Evolutionary conservation across 2,888 invertebrate genomes (phyloP).

Genomic region (Andrena bicolor): DNA sequence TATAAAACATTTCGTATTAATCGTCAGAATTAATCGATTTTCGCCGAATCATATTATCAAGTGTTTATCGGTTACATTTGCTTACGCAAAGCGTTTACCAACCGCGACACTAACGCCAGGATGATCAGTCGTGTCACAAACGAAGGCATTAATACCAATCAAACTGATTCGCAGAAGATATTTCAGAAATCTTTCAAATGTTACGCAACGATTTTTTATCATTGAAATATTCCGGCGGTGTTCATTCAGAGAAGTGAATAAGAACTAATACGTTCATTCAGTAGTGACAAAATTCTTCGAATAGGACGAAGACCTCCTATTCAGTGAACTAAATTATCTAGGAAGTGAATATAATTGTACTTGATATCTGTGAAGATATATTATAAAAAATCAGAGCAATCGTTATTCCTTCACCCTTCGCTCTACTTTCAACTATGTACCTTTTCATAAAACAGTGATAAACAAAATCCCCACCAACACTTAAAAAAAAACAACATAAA

Average conservation of each 20-base stretch:
- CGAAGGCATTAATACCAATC: conserved; percentile 5
- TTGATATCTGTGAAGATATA: too few relatives aligned
- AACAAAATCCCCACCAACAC: too few relatives aligned
- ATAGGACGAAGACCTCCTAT: too few relatives aligned
- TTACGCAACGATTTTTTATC: conserved; percentile 10
- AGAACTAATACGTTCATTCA: not conserved
- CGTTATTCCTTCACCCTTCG: too few relatives aligned
- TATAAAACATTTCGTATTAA: too few relatives aligned
- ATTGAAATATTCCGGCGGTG: not conserved
- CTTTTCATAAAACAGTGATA: too few relatives aligned
- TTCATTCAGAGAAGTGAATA: not conserved
- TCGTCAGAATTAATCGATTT: conserved; percentile 15
- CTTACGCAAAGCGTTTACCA: conserved; percentile 17
- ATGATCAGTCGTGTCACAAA: not conserved
- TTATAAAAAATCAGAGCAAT: too few relatives aligned
- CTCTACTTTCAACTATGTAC: too few relatives aligned
- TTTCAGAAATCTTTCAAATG: not conserved
- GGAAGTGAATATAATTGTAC: too few relatives aligned
- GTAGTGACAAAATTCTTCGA: not conserved
- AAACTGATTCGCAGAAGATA: conserved; percentile 6
- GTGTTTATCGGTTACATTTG: conserved; percentile 41
- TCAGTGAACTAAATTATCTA: too few relatives aligned
- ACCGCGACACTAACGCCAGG: not conserved
- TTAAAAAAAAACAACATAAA: too few relatives aligned
- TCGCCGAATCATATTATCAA: conserved; percentile 52